These are phyloP conservation scores for Macrocentrus cingulum DNA, from an alignment of 1,140 invertebrate species.

Conservation along the genomic window DNA sequence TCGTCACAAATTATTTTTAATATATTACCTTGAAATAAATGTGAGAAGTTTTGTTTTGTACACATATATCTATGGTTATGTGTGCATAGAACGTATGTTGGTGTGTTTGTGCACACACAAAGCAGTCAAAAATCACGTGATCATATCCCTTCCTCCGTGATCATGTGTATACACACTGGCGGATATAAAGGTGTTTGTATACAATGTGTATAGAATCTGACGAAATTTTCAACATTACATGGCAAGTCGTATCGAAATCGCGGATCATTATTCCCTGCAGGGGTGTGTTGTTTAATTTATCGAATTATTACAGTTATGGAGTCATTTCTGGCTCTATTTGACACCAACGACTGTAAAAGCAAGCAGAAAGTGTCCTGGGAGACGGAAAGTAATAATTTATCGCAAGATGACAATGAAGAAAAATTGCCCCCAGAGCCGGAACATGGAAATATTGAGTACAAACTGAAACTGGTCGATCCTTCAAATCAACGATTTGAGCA, in stretches of 20 bases:
- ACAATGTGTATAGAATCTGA: slow-evolving; percentile 16
- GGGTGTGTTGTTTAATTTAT: neutral
- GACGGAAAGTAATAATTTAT: slow-evolving; percentile 44
- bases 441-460: slow-evolving; percentile 91
- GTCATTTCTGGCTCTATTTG: slow-evolving; percentile 77
- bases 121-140: slow-evolving; percentile 19
- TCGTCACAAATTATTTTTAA: neutral
- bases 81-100: neutral
- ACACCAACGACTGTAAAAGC: slow-evolving; percentile 61
- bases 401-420: slow-evolving; percentile 57
- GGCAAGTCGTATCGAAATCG: neutral
- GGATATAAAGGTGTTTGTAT: neutral
- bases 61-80: neutral
- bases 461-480: slow-evolving; percentile 84
- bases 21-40: neutral
- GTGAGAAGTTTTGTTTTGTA: neutral
- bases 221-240: slow-evolving; percentile 12
- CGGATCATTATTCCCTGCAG: neutral
- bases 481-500: slow-evolving; percentile 84
- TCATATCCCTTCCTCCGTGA: neutral
- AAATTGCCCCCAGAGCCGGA: slow-evolving; percentile 85
- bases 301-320: slow-evolving; percentile 62
- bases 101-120: neutral
- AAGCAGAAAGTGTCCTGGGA: slow-evolving; percentile 46
- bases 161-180: neutral